Evolutionary conservation across 2,113 vertebrate species (phyloP).

Genomic region (Felis chaus): DNA sequence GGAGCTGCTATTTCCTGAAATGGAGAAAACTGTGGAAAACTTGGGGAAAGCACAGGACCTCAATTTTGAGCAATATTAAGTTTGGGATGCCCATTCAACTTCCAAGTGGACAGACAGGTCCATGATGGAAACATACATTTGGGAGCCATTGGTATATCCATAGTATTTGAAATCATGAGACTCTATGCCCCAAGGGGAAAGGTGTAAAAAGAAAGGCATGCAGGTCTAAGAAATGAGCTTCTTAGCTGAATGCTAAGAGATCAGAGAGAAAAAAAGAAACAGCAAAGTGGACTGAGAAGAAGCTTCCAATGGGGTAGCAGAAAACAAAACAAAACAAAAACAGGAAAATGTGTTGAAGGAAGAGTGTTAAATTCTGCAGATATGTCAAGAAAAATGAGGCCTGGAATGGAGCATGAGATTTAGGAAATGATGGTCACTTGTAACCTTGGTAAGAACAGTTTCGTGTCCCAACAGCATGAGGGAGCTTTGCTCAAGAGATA

Average conservation of each 20-base stretch:
- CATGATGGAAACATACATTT: not conserved
- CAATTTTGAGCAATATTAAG: not conserved
- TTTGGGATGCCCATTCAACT: not conserved
- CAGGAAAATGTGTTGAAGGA: not conserved
- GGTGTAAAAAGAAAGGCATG: not conserved
- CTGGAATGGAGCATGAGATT: not conserved
- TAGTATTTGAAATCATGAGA: not conserved
- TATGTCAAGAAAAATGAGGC: not conserved
- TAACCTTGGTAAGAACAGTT: not conserved
- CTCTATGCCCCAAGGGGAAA: not conserved
- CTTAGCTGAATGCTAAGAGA: not conserved
- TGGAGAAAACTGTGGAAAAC: not conserved
- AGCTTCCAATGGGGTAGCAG: not conserved
- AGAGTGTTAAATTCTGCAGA: not conserved
- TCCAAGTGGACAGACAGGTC: not conserved
- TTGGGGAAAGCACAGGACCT: not conserved
- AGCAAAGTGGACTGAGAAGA: not conserved
- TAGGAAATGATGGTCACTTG: not conserved
- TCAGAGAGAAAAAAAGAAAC: not conserved
- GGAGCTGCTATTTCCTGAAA: not conserved
- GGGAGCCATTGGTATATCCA: not conserved
- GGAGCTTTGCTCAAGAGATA: not conserved
- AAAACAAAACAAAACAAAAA: not conserved
- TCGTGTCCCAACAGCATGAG: not conserved
- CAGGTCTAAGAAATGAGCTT: not conserved